Percentiles rank a stretch among this genome's conserved stretches.
phyloP scores from a whole-genome alignment of 2,888 invertebrate genomes.

The Allophyes oxyacanthae region DNA sequence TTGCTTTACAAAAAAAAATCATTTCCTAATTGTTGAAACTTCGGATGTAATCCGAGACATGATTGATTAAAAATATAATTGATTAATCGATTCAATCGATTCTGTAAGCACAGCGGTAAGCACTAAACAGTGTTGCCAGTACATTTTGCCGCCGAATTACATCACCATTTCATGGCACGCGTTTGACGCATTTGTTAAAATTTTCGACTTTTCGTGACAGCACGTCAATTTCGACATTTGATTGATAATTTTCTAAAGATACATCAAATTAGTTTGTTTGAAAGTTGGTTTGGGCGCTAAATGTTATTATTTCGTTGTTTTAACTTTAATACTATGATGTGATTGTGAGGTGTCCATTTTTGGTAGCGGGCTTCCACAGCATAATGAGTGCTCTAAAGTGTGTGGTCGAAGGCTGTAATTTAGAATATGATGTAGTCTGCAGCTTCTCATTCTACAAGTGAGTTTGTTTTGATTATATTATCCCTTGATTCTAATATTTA shows the following conservation, averaged over 20 bases:
- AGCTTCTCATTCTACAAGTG: constrained; percentile 88
- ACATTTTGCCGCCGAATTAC: constrained; percentile 76
- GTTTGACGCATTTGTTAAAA: constrained; percentile 80
- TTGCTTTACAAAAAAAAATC: background rate
- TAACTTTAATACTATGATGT: constrained; percentile 77
- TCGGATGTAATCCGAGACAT: background rate
- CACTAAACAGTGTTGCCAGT: constrained; percentile 74
- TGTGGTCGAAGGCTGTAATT: constrained; percentile 86
- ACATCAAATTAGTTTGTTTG: constrained; percentile 89
- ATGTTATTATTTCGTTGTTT: constrained; percentile 79
- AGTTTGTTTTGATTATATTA: constrained; percentile 71
- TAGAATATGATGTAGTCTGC: constrained; percentile 87
- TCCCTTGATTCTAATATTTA: constrained; percentile 16
- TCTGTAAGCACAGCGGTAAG: no score
- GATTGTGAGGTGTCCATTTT: constrained; percentile 78
- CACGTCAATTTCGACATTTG: constrained; percentile 89
- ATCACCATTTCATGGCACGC: constrained; percentile 88
- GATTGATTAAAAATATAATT: background rate
- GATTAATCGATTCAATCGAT: constrained; percentile 23
- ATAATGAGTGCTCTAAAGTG: constrained; percentile 84
- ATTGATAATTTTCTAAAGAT: constrained; percentile 88
- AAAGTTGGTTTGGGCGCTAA: constrained; percentile 88
- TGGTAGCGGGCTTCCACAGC: constrained; percentile 71
- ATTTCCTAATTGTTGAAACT: background rate
- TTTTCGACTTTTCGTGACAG: constrained; percentile 89